Evolutionary conservation across 53 echinoderm and acorn worm genomes (phyloP).

Genomic region (Paracentrotus lividus): DNA sequence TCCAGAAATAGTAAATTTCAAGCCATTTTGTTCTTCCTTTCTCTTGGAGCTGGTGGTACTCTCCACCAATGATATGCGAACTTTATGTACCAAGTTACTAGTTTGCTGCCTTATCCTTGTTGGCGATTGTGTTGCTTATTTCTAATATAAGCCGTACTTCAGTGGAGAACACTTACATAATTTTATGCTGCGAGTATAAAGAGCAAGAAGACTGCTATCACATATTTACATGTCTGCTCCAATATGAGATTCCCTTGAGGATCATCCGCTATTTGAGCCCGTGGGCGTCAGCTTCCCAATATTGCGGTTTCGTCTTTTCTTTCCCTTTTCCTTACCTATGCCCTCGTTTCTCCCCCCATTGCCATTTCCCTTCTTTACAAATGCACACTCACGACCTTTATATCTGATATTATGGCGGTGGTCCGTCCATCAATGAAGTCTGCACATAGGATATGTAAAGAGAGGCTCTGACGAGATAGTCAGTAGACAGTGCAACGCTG

Average conservation of each 20-base stretch:
- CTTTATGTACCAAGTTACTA: too few relatives aligned
- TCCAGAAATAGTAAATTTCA: too few relatives aligned
- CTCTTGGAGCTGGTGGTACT: too few relatives aligned
- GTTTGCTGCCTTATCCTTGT: too few relatives aligned
- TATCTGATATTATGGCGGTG: neutral
- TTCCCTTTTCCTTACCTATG: neutral
- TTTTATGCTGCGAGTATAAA: slow-evolving; percentile 33
- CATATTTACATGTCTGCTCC: slow-evolving; percentile 38
- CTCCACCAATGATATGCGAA: too few relatives aligned
- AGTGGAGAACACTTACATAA: neutral
- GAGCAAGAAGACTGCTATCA: slow-evolving; percentile 23
- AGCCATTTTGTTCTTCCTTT: too few relatives aligned
- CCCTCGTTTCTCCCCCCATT: neutral
- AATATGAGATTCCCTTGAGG: slow-evolving; percentile 14
- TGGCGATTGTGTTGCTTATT: too few relatives aligned
- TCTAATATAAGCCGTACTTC: neutral
- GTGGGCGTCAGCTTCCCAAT: neutral
- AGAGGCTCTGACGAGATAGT: neutral
- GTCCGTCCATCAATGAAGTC: slow-evolving; percentile 3
- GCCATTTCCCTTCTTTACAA: neutral
- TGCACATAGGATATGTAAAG: neutral
- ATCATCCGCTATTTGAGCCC: neutral
- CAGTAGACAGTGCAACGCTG: neutral
- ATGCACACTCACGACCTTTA: neutral
- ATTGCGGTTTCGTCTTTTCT: neutral